These are phyloP conservation scores for Catocala nupta DNA, from an alignment of 2,888 invertebrate species.

Conservation along the genomic window DNA sequence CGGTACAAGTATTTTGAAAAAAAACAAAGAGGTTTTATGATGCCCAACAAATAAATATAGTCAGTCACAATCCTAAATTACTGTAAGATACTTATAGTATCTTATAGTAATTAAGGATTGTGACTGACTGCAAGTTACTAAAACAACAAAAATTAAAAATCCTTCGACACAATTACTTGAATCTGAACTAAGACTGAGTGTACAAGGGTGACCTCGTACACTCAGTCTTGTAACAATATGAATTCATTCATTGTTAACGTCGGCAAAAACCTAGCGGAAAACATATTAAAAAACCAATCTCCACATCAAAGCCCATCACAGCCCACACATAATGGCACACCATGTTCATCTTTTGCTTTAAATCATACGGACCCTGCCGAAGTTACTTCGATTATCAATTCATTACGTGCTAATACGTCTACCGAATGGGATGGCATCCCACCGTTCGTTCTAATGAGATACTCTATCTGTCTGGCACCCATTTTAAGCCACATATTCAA, in stretches of 20 bases:
- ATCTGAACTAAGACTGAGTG: too few relatives aligned
- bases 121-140: too few relatives aligned
- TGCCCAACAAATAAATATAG: not conserved
- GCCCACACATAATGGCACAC: too few relatives aligned
- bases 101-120: too few relatives aligned
- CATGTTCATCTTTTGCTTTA: constrained; percentile 10
- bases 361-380: not conserved
- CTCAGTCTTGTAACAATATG: not conserved
- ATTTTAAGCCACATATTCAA: too few relatives aligned
- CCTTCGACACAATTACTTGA: not conserved
- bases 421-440: constrained; percentile 22
- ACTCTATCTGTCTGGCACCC: constrained; percentile 7
- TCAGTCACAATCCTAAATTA: too few relatives aligned
- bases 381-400: not conserved
- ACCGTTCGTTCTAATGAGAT: constrained; percentile 16
- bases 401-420: constrained; percentile 10
- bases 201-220: too few relatives aligned
- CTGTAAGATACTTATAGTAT: too few relatives aligned
- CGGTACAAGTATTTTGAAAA: not conserved
- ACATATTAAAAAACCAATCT: too few relatives aligned
- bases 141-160: too few relatives aligned
- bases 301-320: too few relatives aligned
- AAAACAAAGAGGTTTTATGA: constrained; percentile 3
- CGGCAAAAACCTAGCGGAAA: too few relatives aligned
- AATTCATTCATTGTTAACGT: constrained; percentile 2